Conservation (phyloP, 2,113 vertebrate genomes). For the Athene noctua region DNA sequence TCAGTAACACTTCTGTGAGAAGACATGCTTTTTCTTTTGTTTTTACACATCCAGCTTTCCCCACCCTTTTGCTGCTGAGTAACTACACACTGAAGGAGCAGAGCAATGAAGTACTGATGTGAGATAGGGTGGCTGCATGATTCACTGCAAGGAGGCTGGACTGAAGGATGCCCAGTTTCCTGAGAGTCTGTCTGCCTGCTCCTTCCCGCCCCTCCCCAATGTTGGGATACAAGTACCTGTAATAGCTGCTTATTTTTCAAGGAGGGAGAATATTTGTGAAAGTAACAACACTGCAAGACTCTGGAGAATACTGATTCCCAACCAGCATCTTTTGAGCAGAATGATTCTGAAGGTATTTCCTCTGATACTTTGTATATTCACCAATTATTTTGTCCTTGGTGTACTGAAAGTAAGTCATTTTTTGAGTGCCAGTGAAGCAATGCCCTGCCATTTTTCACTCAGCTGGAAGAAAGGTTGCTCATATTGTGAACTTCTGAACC, state of each 20-base stretch:
- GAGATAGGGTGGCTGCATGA: background rate
- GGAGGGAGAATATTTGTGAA: background rate
- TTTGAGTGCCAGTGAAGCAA: background rate
- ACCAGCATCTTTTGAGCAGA: background rate
- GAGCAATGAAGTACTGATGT: background rate
- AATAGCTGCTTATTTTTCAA: background rate
- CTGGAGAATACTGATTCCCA: background rate
- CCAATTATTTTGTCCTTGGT: background rate
- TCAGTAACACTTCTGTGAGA: background rate
- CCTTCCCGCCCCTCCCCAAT: background rate
- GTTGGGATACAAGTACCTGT: background rate
- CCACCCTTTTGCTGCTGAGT: background rate
- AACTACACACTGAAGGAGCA: background rate
- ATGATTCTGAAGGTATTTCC: background rate
- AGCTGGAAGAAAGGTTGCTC: background rate
- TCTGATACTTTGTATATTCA: background rate
- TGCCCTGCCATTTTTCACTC: slow-evolving; percentile 13
- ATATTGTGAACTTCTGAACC: background rate
- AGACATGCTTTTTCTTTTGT: background rate
- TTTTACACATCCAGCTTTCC: background rate
- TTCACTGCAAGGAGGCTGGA: background rate
- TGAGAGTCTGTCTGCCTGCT: background rate
- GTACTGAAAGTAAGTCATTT: background rate
- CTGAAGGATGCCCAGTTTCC: background rate
- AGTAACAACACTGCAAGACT: background rate